A percentile compares a stretch with the other conserved stretches of the same genome.
These are phyloP conservation scores for Oreochromis spilurus DNA, from an alignment of 2,113 vertebrate species.

Conservation along the genomic window DNA sequence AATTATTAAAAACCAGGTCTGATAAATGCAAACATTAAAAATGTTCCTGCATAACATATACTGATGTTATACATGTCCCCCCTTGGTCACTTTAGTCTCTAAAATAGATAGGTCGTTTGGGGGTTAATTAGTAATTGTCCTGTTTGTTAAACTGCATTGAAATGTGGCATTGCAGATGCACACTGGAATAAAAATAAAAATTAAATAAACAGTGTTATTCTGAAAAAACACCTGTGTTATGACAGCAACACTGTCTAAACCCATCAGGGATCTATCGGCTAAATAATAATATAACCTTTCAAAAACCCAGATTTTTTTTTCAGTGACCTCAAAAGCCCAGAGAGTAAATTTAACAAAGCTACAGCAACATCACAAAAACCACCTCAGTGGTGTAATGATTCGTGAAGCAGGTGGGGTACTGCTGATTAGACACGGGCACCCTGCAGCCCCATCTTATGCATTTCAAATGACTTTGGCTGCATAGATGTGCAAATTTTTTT, in stretches of 20 bases:
- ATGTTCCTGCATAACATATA: background rate
- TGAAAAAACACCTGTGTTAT: slow-evolving; percentile 1
- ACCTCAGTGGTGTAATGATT: background rate
- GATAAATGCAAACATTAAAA: background rate
- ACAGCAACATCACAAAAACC: background rate
- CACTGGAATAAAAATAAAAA: background rate
- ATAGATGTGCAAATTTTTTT: background rate
- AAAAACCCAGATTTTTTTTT: background rate
- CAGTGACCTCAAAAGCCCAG: background rate
- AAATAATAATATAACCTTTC: slow-evolving; percentile 8
- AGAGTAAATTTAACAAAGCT: background rate
- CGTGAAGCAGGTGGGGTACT: background rate
- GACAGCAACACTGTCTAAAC: background rate
- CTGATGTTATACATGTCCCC: background rate
- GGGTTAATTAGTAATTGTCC: background rate
- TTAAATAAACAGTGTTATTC: background rate
- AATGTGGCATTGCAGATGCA: background rate
- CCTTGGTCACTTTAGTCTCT: background rate
- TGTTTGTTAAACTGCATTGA: background rate
- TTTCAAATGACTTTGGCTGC: slow-evolving; percentile 41
- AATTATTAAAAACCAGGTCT: background rate
- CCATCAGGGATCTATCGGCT: background rate
- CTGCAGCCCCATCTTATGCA: slow-evolving; percentile 28
- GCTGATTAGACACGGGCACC: slow-evolving; percentile 22
- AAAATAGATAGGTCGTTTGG: background rate